Evolutionary conservation across 2,797 vertebrate species (phyloP), one percentile per base, ranked within the genome.

Genomic region (Philypnodon macrostomus): DNA sequence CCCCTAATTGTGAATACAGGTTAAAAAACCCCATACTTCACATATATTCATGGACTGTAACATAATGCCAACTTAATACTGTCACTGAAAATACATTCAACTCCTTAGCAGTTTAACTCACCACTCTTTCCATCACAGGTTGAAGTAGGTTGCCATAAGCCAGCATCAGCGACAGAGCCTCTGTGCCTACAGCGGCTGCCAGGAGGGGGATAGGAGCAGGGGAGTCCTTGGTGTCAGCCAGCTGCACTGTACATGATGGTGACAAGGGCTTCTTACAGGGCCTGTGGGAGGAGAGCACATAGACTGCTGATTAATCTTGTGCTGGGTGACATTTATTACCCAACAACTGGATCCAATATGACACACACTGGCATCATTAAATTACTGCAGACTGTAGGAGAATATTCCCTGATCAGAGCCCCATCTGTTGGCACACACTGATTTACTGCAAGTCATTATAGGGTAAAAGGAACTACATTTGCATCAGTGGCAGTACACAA

Each of bases 201-300:
- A 97, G 79, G 77, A 98, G 82, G 29, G 95, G 93, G 42, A 99
- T 86, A 0, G 93, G 96, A 49, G 81, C 86, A 0, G 95, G 94
- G 9, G 80, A 83, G 54, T 88, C 85, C n/a, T 77, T 81, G 0
- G 81, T 83, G 56, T 86, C 90, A 0, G 93, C 92, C 85, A 99
- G 90, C 83, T 97, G 96, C 70, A 99, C 81, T 21, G 93, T 91
- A 77, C 93, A 95, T 37, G 85, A 89, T 32, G 97, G 92, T 23
- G 89, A 89, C 73, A 98, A 64, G 8, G 96, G 97, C 69, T 98
- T 99, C 92, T 97, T 99, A 79, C 95, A 95, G 23, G 92, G 93
- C 63, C 97, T 98, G 79, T 14, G 12, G 57, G 23, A 67, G 17
- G 8, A 18, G 2, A 0, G 13, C 19, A 31, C 14, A 33, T 0